These are phyloP conservation scores for Leptinotarsa undecemlineata DNA, from an alignment of 1,140 invertebrate species.

Conservation along the genomic window DNA sequence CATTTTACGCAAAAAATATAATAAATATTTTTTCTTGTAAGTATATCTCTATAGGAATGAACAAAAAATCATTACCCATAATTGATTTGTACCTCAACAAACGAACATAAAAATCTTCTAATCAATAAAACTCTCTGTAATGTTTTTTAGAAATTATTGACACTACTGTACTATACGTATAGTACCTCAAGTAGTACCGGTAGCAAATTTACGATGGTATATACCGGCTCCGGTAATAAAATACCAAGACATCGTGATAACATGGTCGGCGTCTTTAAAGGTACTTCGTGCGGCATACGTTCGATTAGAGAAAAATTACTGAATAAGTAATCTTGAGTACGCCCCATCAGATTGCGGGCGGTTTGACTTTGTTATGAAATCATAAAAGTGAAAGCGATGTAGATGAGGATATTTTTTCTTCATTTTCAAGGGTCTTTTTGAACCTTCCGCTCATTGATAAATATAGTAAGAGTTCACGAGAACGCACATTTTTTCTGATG, in stretches of 20 bases:
- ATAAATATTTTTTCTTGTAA: too few relatives aligned
- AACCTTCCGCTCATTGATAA: too few relatives aligned
- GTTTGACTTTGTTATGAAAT: background rate
- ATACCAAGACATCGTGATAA: background rate
- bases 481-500: background rate
- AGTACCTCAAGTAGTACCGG: background rate
- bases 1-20: too few relatives aligned
- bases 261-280: background rate
- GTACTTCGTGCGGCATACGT: background rate
- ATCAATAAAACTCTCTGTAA: too few relatives aligned
- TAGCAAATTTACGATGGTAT: background rate
- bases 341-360: background rate
- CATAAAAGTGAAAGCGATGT: background rate
- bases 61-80: too few relatives aligned
- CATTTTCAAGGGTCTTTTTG: too few relatives aligned
- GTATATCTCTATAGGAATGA: too few relatives aligned
- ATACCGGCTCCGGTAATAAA: conserved; percentile 2
- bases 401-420: too few relatives aligned
- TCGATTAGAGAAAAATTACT: background rate
- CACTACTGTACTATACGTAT: background rate
- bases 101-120: too few relatives aligned
- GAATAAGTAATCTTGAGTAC: background rate
- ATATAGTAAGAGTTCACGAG: too few relatives aligned
- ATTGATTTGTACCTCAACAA: too few relatives aligned
- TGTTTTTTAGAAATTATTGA: too few relatives aligned